A percentile compares a stretch with the other conserved stretches of the same genome.
These are phyloP conservation scores for Aspidiotus rigidus DNA, from an alignment of 2,888 invertebrate species.

Conservation along the genomic window DNA sequence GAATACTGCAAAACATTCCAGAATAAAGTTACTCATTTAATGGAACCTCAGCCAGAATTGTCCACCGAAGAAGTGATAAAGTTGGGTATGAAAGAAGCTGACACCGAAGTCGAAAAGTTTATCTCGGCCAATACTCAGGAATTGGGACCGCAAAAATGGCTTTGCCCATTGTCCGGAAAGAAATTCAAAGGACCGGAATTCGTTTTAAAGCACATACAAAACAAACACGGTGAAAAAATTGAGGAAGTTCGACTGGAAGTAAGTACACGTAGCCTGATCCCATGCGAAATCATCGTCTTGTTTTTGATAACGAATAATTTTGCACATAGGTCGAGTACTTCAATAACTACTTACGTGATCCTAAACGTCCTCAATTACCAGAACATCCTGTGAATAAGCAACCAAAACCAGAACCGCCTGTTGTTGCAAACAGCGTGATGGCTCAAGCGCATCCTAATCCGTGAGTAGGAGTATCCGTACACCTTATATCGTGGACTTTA, in stretches of 20 bases:
- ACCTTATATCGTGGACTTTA: too few species aligned
- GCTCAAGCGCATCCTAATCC: slow-evolving; percentile 35
- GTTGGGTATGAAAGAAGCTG: slow-evolving; percentile 70
- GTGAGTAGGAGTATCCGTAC: slow-evolving; percentile 11
- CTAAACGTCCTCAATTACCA: slow-evolving; percentile 85
- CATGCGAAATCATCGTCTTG: not conserved
- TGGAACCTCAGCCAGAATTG: slow-evolving; percentile 63
- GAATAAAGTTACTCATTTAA: slow-evolving; percentile 79
- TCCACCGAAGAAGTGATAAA: slow-evolving; percentile 68
- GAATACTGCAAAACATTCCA: slow-evolving; percentile 75
- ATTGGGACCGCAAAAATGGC: slow-evolving; percentile 94
- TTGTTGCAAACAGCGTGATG: slow-evolving; percentile 43
- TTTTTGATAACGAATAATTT: slow-evolving; percentile 6
- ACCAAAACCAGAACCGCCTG: slow-evolving; percentile 46
- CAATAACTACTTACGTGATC: slow-evolving; percentile 89
- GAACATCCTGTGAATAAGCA: slow-evolving; percentile 62
- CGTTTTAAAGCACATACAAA: slow-evolving; percentile 94
- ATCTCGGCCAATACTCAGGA: slow-evolving; percentile 93
- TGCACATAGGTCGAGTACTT: slow-evolving; percentile 68
- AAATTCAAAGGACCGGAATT: slow-evolving; percentile 99
- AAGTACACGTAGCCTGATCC: slow-evolving; percentile 21
- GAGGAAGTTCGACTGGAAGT: slow-evolving; percentile 94
- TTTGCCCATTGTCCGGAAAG: slow-evolving; percentile 96
- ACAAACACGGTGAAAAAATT: slow-evolving; percentile 93
- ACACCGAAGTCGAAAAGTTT: slow-evolving; percentile 82